Evolutionary conservation across 2,113 vertebrate species (phyloP).

Genomic region (Pandion haliaetus): DNA sequence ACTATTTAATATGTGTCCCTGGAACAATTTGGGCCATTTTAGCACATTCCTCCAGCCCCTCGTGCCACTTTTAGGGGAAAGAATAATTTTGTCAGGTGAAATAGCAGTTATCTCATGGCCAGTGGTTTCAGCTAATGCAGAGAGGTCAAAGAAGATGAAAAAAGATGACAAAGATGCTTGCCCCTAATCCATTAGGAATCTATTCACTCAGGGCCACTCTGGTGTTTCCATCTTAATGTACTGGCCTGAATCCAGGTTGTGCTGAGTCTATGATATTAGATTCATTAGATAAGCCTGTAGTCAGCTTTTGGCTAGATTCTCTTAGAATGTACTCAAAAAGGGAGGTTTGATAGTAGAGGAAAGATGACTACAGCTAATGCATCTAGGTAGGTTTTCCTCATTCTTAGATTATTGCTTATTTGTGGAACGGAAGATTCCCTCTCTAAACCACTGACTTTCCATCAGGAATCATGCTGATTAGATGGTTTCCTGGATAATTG

Average conservation of each 20-base stretch:
- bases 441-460: neutral
- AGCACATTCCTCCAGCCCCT: neutral
- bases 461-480: neutral
- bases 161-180: neutral
- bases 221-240: neutral
- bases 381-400: constrained; percentile 2
- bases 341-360: neutral
- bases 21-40: neutral
- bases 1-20: neutral
- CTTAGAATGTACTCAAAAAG: neutral
- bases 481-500: constrained; percentile 10
- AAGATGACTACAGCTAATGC: constrained; percentile 16
- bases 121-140: neutral
- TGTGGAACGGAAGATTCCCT: neutral
- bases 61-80: neutral
- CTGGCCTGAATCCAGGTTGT: constrained; percentile 21
- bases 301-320: constrained; percentile 42
- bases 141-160: neutral
- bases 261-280: neutral
- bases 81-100: neutral
- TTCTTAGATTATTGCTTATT: constrained; percentile 16
- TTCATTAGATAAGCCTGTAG: constrained; percentile 25
- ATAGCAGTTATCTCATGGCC: neutral
- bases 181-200: constrained; percentile 15
- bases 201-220: neutral